Evolutionary conservation across 1,140 invertebrate species (phyloP), one percentile per base, ranked within the genome.

Genomic region (Anastatus disparis): DNA sequence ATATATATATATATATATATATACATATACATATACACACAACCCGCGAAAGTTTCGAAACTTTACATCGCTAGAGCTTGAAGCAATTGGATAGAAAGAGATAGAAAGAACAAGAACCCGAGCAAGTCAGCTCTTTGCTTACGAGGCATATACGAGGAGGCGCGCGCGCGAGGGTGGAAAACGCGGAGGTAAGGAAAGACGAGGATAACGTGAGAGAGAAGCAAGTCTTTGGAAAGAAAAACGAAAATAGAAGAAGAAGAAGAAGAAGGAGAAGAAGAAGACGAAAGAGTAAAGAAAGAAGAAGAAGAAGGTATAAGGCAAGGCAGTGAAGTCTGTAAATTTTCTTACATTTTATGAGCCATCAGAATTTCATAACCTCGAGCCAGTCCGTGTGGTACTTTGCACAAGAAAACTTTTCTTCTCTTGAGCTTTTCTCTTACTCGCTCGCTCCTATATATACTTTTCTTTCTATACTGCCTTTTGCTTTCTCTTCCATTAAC

Each of bases 321-420:
- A 75, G 68, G 63, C 72, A 79, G 75, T 74, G 74, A 81, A 84
- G 84, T 84, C 85, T 86, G 85, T 86, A 85, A 86, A 85, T 85
- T 86, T 86, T 86, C 85, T 85, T 86, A 85, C 84, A 85, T 86
- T 86, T 85, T 86, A 86, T 85, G 85, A 86, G 82, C 84, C 83
- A 86, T 86, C 85, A 86, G 83, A 86, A 86, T 85, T 86, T 85
- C 85, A 85, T 86, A 85, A 86, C 83, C 84, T 84, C 84, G 81
- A 85, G 85, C 82, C 85, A 85, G 85, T 85, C 82, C 83, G 83
- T 82, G 82, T 84, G 82, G 83, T 86, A 86, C 84, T 86, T 86
- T 85, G 82, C 84, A 81, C 82, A 81, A 77, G 80, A 85, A 86
- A 86, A 85, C 80, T 85, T 85, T 85, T 74, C 70, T 63, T 74